Evolutionary conservation across 2,888 invertebrate genomes (phyloP).

Genomic region (Branchellion lobata): DNA sequence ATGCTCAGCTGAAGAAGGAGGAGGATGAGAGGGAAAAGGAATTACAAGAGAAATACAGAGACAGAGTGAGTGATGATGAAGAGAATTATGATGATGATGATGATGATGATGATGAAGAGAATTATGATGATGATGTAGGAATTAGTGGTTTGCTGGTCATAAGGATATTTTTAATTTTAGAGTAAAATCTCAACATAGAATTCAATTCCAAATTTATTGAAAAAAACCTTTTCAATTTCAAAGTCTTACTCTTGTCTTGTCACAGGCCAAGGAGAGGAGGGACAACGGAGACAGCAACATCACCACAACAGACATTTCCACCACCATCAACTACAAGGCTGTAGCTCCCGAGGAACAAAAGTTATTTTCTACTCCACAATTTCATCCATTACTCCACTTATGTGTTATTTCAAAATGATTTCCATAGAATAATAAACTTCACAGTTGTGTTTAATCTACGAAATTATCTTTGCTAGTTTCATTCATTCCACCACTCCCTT

Average conservation of each 20-base stretch:
- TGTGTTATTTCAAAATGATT: no score
- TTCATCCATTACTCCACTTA: no score
- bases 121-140: neutral
- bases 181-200: no score
- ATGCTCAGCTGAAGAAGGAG: conserved; percentile 87
- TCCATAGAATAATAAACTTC: no score
- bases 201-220: no score
- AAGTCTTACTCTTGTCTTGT: neutral
- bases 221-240: neutral
- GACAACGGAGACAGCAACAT: conserved; percentile 76
- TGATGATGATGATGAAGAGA: no score
- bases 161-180: neutral
- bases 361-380: no score
- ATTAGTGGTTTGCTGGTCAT: neutral
- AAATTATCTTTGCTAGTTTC: no score
- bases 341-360: conserved; percentile 95
- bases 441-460: no score
- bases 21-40: conserved; percentile 93
- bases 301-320: conserved; percentile 76
- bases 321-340: conserved; percentile 83
- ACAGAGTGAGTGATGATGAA: conserved; percentile 55
- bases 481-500: no score
- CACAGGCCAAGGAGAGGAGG: conserved; percentile 76
- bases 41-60: conserved; percentile 80
- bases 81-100: no score